Conservation (phyloP, 2,113 vertebrate genomes). For the Eurypyga helias region DNA sequence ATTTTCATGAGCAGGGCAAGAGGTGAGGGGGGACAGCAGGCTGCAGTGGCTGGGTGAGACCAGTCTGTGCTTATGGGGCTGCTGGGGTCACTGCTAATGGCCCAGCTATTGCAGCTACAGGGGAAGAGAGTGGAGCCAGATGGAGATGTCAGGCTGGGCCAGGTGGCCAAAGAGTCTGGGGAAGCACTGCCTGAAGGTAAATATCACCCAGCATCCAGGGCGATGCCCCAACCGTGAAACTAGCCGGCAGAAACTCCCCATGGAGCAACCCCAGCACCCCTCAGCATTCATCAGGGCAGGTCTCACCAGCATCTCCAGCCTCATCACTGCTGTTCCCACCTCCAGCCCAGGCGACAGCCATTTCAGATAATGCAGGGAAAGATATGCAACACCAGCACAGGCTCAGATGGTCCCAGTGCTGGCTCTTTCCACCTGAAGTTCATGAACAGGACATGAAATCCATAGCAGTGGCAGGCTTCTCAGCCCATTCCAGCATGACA, state of each 20-base stretch:
- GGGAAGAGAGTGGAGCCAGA: not conserved
- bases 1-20: not conserved
- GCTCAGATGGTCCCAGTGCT: not conserved
- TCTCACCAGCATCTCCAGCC: not conserved
- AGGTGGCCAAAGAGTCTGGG: not conserved
- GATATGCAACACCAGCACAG: not conserved
- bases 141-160: not conserved
- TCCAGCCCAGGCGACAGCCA: not conserved
- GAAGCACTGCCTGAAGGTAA: not conserved
- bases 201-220: not conserved
- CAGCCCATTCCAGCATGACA: not conserved
- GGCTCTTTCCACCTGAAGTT: not conserved
- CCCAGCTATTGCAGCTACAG: not conserved
- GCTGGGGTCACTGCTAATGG: not conserved
- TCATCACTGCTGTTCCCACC: not conserved
- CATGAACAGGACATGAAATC: not conserved
- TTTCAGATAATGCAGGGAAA: not conserved
- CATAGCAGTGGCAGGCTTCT: not conserved
- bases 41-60: rapidly evolving
- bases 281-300: not conserved
- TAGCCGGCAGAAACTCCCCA: not conserved
- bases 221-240: not conserved
- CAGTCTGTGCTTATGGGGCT: not conserved
- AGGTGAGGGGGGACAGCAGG: not conserved
- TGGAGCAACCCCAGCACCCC: not conserved